Evolutionary conservation across 2,888 invertebrate species (phyloP), one percentile per base, ranked within the genome.

Genomic region (Cylloceria caligata): DNA sequence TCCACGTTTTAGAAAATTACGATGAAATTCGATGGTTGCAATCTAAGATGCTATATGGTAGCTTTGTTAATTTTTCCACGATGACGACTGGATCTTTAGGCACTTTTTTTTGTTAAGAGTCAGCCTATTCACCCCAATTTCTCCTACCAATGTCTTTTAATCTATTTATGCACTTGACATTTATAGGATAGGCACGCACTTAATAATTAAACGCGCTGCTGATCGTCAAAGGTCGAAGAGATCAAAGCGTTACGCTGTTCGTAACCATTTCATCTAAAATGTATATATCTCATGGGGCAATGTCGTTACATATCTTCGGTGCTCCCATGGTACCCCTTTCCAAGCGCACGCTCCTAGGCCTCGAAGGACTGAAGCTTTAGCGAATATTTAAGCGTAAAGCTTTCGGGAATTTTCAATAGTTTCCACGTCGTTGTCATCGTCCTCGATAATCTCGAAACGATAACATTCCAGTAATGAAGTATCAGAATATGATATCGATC

Each of bases 311-410:
- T 39, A 69, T 55, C 55, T 42, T n/a, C 55, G 6, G 6, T 55
- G 19, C 21, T 36, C n/a, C 13, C 34, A 30, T 27, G 65, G 13
- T 24, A n/a, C 21, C 9, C 16, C 7, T 30, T 16, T 6, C 13
- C n/a, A 47, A 19, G 39, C 64, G n/a, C 21, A 47, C 11, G 21
- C n/a, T n/a, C n/a, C n/a, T n/a, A n/a, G n/a, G 9, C 13, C 13
- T 13, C 39, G n/a, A 11, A n/a, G 30, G 3, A 19, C 16, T 16
- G 19, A 47, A 24, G 60, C 65, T 74, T 5, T 47, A 21, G 39
- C n/a, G 7, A 67, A 60, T 75, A 67, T 47, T 75, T 57, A n/a
- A 57, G 45, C 39, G n/a, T 39, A n/a, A 68, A 68, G 24, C 19
- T 4, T 68, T 52, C 34, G 11, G 21, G 45, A 60, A 36, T 16